phyloP scores from a whole-genome alignment of 2,113 vertebrate species.

The Pampusana beccarii region DNA sequence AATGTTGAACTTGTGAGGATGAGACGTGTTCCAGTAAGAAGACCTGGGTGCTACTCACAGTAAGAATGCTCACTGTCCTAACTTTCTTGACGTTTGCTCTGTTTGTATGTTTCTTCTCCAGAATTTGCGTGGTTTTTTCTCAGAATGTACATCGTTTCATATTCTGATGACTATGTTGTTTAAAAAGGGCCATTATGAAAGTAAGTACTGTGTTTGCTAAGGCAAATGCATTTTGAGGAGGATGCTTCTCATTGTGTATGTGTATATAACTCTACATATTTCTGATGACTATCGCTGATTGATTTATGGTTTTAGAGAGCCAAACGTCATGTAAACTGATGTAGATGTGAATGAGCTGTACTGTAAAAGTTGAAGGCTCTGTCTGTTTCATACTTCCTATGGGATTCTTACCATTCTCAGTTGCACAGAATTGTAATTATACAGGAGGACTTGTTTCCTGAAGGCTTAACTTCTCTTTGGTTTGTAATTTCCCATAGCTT shows the following conservation, averaged over 20 bases:
- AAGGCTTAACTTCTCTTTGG: neutral
- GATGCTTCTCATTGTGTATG: neutral
- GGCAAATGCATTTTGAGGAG: neutral
- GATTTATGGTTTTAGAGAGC: neutral
- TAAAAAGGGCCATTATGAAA: constrained; percentile 83
- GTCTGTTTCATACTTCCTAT: neutral
- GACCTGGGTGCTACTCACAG: neutral
- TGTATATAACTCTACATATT: neutral
- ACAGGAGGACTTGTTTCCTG: neutral
- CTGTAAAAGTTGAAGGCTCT: neutral
- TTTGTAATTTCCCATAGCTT: neutral
- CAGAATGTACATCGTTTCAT: constrained; percentile 88
- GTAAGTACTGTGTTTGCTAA: constrained; percentile 74
- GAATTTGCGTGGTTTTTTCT: constrained; percentile 88
- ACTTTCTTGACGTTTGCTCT: neutral
- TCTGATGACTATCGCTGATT: neutral
- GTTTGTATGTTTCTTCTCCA: constrained; percentile 58
- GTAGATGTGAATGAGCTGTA: neutral
- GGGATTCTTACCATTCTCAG: neutral
- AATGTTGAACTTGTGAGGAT: neutral
- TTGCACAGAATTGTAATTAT: neutral
- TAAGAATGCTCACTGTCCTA: neutral
- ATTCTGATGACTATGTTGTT: constrained; percentile 91
- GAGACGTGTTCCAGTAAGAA: neutral
- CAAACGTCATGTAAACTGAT: neutral